Evolutionary conservation across 2,113 vertebrate genomes (phyloP), one percentile per base, ranked within the genome.

Genomic region (Gadus chalcogrammus): DNA sequence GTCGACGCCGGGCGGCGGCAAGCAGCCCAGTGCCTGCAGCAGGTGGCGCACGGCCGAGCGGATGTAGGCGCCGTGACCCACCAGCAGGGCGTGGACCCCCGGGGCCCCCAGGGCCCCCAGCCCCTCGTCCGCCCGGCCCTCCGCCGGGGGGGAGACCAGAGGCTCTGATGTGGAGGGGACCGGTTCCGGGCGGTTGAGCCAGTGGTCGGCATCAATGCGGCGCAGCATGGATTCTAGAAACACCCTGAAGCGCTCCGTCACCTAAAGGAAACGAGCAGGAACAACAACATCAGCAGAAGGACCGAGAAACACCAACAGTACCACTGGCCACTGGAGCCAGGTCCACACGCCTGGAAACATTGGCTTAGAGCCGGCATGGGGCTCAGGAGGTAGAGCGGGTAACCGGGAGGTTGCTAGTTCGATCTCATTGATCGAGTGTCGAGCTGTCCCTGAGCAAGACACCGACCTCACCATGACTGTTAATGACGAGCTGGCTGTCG

Each of bases 31-130:
- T 71, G 97, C 93, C 15, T 93, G 93, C 74, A 97, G 89, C 58
- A 99, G 92, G 89, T 95, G 94, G 58, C 76, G 83, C 61, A 96
- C 71, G 18, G 90, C 92, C 78, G 89, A 92, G n/a, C 89, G 91
- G 92, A 99, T 95, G 86, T 93, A 95, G 9, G 93, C 94, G 1
- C 96, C 96, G 0, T 99, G 97, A 81, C 93, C 94, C 78, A 98
- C 95, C 13, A 96, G 91, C 64, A 98, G 73, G 24, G 94, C 81
- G 27, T 92, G 94, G 75, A 93, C 91, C 0, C 79, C 88, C 59
- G 94, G 5, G 0, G 60, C 63, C 5, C 15, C 52, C 15, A 85
- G 5, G 0, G 60, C 63, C 5, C 15, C 52, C 15, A 85, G 17
- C 0, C 84, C 79, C 0, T 88, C 88, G 17, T 84, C 81, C 0